Evolutionary conservation across 2,888 invertebrate species (phyloP).

Genomic region (Smittia aterrima): DNA sequence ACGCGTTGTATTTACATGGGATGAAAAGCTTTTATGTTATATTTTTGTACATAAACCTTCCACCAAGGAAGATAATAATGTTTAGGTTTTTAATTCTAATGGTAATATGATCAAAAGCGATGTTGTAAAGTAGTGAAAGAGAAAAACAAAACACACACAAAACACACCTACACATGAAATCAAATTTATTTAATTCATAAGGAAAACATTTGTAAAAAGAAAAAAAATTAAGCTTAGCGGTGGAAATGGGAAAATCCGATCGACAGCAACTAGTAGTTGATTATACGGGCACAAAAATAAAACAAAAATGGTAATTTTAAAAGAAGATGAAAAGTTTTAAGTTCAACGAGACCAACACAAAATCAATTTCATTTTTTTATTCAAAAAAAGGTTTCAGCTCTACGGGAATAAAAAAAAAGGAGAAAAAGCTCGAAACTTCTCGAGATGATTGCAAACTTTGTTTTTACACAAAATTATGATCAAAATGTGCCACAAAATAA

Average conservation of each 20-base stretch:
- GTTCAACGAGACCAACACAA: background rate
- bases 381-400: too few relatives aligned
- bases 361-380: background rate
- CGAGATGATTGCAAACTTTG: background rate
- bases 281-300: constrained; percentile 3
- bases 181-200: constrained; percentile 19
- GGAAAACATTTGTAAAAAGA: background rate
- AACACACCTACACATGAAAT: background rate
- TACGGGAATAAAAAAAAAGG: background rate
- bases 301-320: background rate
- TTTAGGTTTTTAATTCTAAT: background rate
- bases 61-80: too few relatives aligned
- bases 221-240: background rate
- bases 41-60: constrained; percentile 12
- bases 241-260: background rate
- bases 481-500: constrained; percentile 33
- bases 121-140: background rate
- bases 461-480: background rate
- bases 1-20: background rate
- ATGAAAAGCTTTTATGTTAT: constrained; percentile 27
- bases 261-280: background rate
- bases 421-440: too few relatives aligned
- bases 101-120: background rate
- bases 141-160: background rate
- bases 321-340: background rate